Evolutionary conservation across 2,797 vertebrate species (phyloP).

Genomic region (Acipenser ruthenus): DNA sequence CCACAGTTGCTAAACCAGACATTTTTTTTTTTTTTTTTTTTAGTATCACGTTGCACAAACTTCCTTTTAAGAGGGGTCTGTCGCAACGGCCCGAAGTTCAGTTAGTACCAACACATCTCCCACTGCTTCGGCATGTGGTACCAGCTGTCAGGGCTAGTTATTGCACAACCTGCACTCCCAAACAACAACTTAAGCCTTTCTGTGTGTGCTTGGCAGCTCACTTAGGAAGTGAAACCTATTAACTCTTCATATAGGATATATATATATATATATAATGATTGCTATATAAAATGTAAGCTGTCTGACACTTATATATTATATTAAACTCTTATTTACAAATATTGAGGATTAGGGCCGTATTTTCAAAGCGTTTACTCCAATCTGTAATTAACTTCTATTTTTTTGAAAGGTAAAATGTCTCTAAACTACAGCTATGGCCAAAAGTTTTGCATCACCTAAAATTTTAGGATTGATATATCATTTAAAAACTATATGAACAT

Average conservation of each 20-base stretch:
- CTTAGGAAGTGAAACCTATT: neutral
- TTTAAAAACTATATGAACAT: no score
- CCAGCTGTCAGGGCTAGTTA: slow-evolving; percentile 7
- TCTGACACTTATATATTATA: no score
- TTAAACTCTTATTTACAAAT: no score
- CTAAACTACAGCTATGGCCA: no score
- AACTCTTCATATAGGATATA: neutral
- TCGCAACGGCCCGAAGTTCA: slow-evolving; percentile 4
- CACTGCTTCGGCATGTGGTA: neutral
- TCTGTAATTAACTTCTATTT: no score
- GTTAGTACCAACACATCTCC: slow-evolving; percentile 6
- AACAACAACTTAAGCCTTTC: neutral
- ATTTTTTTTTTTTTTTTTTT: slow-evolving; percentile 11
- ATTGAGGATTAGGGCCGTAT: no score
- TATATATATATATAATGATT: neutral
- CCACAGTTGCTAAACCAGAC: slow-evolving; percentile 16
- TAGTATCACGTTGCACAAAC: slow-evolving; percentile 12
- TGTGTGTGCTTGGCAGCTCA: neutral
- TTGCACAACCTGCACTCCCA: slow-evolving; percentile 10
- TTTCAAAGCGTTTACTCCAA: no score
- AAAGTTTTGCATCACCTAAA: no score
- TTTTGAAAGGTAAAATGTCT: no score
- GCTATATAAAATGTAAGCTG: neutral
- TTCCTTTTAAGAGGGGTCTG: slow-evolving; percentile 12
- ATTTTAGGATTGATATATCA: no score